Evolutionary conservation across 2,113 vertebrate species (phyloP), one percentile per base, ranked within the genome.

Genomic region (Cyprinodon brontotheroides): DNA sequence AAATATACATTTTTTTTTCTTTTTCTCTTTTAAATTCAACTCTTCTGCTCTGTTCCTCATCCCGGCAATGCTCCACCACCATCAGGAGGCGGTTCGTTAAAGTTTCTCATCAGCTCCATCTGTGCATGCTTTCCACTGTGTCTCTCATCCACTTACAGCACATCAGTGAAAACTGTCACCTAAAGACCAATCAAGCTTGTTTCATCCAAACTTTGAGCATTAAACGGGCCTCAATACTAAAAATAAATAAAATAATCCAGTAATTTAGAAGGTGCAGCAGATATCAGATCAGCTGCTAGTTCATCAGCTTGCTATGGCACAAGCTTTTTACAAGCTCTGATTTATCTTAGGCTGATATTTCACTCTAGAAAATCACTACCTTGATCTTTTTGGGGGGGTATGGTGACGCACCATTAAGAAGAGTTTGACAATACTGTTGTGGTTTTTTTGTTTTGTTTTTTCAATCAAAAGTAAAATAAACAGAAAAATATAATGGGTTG

Each of bases 21-120:
- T 70, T 74, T 75, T 77, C 79, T 87, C 89, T 77, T 91, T 82
- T 80, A 91, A 86, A 78, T 66, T 74, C 79, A 75, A 88, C 76
- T 80, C 79, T 80, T 85, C 89, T 88, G 67, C 85, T 74, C 91
- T 92, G 89, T 90, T 83, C 89, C 93, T 92, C 94, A 95, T 91
- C 94, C 93, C 94, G 96, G 79, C 93, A 93, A 94, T 92, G 71
- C 91, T 93, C 90, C 88, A 73, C 88, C 89, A 91, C 89, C 87
- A 93, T 91, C 96, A 98, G 96, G 94, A 96, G 84, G 96, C 96
- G 97, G 96, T 98, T 96, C 89, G 96, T 97, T 93, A 84, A 87
- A 86, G 82, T 90, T 95, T 92, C 88, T 94, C 90, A 92, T 94
- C 90, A 82, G 89, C 91, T 90, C 90, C 80, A 87, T 87, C 87